A percentile compares a stretch with the other conserved stretches of the same genome.
phyloP scores from a whole-genome alignment of 1,140 invertebrate species.

The Bombus cullumanus region DNA sequence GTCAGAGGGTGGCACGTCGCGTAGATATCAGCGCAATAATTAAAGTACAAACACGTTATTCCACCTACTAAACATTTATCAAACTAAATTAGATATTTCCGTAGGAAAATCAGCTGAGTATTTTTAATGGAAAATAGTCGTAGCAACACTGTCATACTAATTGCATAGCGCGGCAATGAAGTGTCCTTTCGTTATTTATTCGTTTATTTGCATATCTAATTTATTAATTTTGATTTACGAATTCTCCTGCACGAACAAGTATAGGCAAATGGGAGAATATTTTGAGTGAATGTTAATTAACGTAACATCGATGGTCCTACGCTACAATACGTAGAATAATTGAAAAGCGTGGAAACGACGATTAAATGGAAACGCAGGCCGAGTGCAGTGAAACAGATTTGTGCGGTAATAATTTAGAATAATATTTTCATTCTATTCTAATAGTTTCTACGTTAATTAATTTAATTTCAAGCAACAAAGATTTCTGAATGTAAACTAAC shows the following conservation, averaged over 20 bases:
- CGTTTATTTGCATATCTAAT: not conserved
- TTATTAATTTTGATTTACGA: not conserved
- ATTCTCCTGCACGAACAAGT: not conserved
- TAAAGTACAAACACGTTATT: not conserved
- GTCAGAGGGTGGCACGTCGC: too few relatives aligned
- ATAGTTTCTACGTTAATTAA: too few relatives aligned
- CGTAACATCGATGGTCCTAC: not conserved
- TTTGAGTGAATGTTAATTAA: not conserved
- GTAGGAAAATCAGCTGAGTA: not conserved
- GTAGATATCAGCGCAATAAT: not conserved
- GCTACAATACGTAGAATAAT: too few relatives aligned
- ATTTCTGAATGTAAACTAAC: fast-evolving
- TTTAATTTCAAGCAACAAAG: too few relatives aligned
- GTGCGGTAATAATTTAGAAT: too few relatives aligned
- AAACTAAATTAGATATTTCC: not conserved
- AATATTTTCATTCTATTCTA: too few relatives aligned
- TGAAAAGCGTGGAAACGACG: too few relatives aligned
- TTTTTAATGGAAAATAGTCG: not conserved
- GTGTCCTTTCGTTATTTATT: too few relatives aligned
- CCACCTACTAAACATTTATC: not conserved
- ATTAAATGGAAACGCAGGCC: too few relatives aligned
- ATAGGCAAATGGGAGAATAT: not conserved
- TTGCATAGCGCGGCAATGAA: not conserved
- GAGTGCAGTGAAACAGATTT: too few relatives aligned
- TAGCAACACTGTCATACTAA: not conserved